These are phyloP conservation scores for Cerceris ruficornis DNA, from an alignment of 2,888 invertebrate species.

Conservation along the genomic window DNA sequence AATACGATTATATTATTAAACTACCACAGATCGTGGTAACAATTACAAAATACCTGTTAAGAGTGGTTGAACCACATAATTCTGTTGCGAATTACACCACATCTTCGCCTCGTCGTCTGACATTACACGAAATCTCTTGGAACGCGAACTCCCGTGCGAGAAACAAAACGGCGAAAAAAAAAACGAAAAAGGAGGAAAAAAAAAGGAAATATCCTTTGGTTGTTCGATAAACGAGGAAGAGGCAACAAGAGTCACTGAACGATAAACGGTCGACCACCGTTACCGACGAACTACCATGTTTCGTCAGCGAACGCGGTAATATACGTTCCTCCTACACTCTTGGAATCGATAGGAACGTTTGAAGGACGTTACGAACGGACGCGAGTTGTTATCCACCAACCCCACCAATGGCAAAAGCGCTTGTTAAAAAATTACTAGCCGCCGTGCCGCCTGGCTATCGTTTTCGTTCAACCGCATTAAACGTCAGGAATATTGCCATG, in stretches of 20 bases:
- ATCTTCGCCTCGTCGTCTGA: slow-evolving; percentile 67
- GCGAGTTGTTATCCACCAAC: slow-evolving; percentile 56
- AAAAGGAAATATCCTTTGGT: background rate
- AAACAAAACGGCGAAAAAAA: slow-evolving; percentile 3
- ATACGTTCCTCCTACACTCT: slow-evolving; percentile 53
- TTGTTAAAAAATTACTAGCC: slow-evolving; percentile 47
- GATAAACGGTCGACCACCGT: slow-evolving; percentile 41
- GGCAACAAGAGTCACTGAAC: slow-evolving; percentile 14
- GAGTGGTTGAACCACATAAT: slow-evolving; percentile 94
- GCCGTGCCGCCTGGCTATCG: slow-evolving; percentile 15
- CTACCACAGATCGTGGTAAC: too few relatives aligned
- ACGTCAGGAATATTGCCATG: slow-evolving; percentile 4
- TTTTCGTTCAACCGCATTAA: slow-evolving; percentile 24
- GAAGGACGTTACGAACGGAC: slow-evolving; percentile 64
- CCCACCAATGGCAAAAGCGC: slow-evolving; percentile 40
- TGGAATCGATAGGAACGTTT: slow-evolving; percentile 72
- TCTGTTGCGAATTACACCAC: slow-evolving; percentile 85
- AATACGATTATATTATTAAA: background rate
- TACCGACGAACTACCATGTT: slow-evolving; percentile 65
- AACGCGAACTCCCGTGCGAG: background rate
- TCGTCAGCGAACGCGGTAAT: slow-evolving; percentile 59
- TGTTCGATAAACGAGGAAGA: slow-evolving; percentile 5
- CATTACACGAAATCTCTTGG: slow-evolving; percentile 62
- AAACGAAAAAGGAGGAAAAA: slow-evolving; percentile 5
- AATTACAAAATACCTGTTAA: slow-evolving; percentile 87